These are phyloP conservation scores for Oreochromis tanganicae DNA, from an alignment of 2,113 vertebrate species.

Conservation along the genomic window DNA sequence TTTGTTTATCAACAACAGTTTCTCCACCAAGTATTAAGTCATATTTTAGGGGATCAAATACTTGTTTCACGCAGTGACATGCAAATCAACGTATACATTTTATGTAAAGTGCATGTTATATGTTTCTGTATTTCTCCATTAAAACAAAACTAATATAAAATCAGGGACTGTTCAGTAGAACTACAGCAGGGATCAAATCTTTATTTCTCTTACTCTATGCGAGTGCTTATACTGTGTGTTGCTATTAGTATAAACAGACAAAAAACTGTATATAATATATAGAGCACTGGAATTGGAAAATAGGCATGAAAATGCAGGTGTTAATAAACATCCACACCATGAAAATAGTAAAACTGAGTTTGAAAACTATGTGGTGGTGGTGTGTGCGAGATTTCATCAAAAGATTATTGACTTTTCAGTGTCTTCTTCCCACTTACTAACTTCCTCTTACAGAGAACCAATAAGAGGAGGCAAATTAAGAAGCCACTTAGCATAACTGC, in stretches of 20 bases:
- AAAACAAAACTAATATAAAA: background rate
- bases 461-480: conserved; percentile 28
- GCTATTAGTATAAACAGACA: background rate
- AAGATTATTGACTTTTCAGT: conserved; percentile 27
- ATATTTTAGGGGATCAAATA: background rate
- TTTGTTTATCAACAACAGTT: background rate
- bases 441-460: conserved; percentile 26
- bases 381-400: conserved; percentile 15
- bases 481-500: conserved; percentile 28
- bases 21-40: background rate
- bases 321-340: conserved; percentile 10
- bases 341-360: conserved; percentile 31
- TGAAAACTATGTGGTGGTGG: background rate
- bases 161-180: background rate
- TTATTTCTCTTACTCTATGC: background rate
- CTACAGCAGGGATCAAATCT: background rate
- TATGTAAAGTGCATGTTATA: background rate
- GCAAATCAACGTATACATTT: background rate
- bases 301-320: background rate
- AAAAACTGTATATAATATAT: background rate
- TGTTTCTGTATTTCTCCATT: background rate
- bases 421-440: conserved; percentile 14
- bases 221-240: background rate
- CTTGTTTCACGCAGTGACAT: background rate
- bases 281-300: background rate